A percentile compares a stretch with the other conserved stretches of the same genome.
Evolutionary conservation across 1,140 invertebrate genomes (phyloP).

Genomic region (Trichonephila clavata): DNA sequence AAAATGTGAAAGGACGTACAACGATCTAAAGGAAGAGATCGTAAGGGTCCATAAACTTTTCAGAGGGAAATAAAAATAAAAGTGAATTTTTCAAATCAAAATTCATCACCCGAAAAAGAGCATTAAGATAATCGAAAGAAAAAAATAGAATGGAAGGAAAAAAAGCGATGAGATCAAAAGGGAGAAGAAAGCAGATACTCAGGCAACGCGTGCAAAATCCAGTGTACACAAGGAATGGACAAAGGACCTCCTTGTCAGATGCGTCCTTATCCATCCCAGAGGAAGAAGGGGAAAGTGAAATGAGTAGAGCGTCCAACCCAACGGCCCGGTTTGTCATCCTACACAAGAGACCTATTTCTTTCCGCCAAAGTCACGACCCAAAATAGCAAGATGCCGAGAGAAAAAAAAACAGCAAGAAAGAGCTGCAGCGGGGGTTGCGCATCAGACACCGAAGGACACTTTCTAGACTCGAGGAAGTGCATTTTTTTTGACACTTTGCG

Average conservation of each 20-base stretch:
- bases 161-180: neutral
- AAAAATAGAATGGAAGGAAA: neutral
- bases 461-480: conserved; percentile 67
- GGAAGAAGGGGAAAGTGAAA: conserved; percentile 18
- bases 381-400: conserved; percentile 59
- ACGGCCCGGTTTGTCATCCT: conserved; percentile 68
- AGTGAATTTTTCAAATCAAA: neutral
- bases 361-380: conserved; percentile 52
- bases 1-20: no score
- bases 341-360: conserved; percentile 63
- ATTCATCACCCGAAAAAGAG: neutral
- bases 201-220: neutral
- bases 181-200: neutral
- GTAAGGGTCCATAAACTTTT: no score
- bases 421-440: conserved; percentile 11
- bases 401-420: no score
- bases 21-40: no score
- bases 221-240: conserved; percentile 49
- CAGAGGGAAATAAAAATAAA: no score
- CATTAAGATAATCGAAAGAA: neutral
- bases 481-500: conserved; percentile 17
- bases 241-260: conserved; percentile 66
- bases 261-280: conserved; percentile 37
- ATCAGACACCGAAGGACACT: conserved; percentile 65
- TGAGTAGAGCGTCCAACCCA: conserved; percentile 40